These are phyloP conservation scores for Perca schrenkii DNA, from an alignment of 2,113 vertebrate genomes.

Conservation along the genomic window DNA sequence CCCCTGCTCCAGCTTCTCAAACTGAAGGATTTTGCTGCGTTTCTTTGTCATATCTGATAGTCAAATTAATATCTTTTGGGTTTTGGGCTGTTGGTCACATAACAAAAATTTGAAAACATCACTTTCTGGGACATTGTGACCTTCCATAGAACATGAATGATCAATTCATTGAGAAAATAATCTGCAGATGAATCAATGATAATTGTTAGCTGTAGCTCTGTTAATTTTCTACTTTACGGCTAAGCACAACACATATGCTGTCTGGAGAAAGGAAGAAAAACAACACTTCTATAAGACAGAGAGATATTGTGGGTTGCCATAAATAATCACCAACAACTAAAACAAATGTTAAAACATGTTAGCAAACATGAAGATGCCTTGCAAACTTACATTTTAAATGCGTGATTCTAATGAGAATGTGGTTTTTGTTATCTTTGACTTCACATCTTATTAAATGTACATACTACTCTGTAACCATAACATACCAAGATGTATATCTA, in stretches of 20 bases:
- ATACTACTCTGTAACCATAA: neutral
- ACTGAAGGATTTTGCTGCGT: no score
- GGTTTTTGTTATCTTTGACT: conserved; percentile 24
- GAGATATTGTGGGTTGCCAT: neutral
- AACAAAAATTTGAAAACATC: no score
- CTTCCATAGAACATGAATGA: no score
- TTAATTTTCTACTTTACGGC: neutral
- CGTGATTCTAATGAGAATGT: neutral
- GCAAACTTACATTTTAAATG: neutral
- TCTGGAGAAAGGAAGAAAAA: neutral
- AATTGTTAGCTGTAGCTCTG: neutral
- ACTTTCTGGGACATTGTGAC: no score
- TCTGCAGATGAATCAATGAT: no score
- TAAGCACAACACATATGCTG: neutral
- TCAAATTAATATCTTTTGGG: no score
- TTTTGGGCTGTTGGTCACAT: no score
- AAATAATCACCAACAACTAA: neutral
- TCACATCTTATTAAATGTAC: conserved; percentile 4
- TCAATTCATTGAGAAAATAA: no score
- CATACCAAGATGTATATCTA: neutral
- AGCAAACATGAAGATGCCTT: neutral
- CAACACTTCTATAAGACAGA: neutral
- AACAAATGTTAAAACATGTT: neutral
- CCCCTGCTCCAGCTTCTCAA: no score
- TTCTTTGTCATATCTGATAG: no score